Evolutionary conservation across 2,113 vertebrate species (phyloP), one percentile per base, ranked within the genome.

Genomic region (Gracilinanus agilis): DNA sequence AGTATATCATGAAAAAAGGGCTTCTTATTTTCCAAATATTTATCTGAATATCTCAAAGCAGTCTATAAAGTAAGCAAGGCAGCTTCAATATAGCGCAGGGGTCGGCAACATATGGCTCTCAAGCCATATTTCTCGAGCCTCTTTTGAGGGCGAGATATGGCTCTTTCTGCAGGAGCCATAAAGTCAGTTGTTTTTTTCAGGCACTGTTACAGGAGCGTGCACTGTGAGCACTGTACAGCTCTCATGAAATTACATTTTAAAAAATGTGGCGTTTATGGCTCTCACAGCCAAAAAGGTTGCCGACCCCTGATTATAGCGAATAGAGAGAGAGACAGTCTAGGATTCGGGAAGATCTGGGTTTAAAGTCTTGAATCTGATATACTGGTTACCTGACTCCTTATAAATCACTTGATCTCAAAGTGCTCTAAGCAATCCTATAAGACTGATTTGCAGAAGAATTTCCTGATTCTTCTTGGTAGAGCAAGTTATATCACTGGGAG

Each of bases 11-110:
- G 16, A 2, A 94, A 90, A 83, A 23, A 90, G 16, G 19, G 23
- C 44, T 91, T 54, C 25, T 24, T 61, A 24, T 21, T 88, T 92
- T 92, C n/a, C 90, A 89, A 90, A 89, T 88, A 16, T 94, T 90
- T 54, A 44, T 19, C 40, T 27, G 88, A 91, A 25, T 24, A 44
- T 92, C 58, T 95, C 56, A 92, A 95, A 90, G 83, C 34, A 75
- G 67, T 13, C 0, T 49, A 34, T 67, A 67, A 83, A 83, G 6
- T 83, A 40, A 83, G 67, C n/a, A 10, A 67, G 67, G 16, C 19
- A 40, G 67, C 19, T 9, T 40, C 40, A 40, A 40, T 23, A 40
- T 9, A 40, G 67, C n/a, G 34, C n/a, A n/a, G n/a, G n/a, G n/a
- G n/a, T n/a, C n/a, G n/a, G n/a, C n/a, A n/a, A n/a, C n/a, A n/a